Evolutionary conservation across 2,888 invertebrate genomes (phyloP), one percentile per base, ranked within the genome.

Genomic region (Deilephila elpenor): DNA sequence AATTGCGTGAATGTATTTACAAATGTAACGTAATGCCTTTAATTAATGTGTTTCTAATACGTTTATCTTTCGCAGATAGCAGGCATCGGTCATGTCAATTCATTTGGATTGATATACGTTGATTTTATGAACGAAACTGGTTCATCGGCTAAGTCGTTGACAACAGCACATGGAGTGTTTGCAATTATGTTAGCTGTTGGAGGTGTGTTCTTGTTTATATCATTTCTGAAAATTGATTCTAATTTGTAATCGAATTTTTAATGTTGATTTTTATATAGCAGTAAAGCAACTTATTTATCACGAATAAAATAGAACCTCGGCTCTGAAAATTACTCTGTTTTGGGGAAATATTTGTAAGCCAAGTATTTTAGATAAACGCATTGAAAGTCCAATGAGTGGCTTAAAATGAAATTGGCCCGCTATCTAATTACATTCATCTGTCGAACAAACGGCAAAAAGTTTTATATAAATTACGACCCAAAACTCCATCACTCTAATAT

Each of bases 21-120:
- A 1, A 59, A 6, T 67, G n/a, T 59, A 56, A 34, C 34, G 32
- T 56, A 61, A 20, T 53, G 20, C 53, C n/a, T 29, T 53, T 64
- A 71, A 53, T 70, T 56, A 20, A 34, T 64, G 29, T 34, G 70
- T 25, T 59, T 71, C 51, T 56, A 59, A 37, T 72, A 32, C 25
- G 17, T 64, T 44, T 32, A 29, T 71, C 17, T 70, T 80, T 91
- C 90, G 74, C 83, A 96, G 96, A 91, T 96, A 37, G 95, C 95
- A 1, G 95, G 95, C 4, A 93, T 96, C 19, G 95, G 96, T 0
- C 96, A 96, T 70, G 88, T 95, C n/a, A 93, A 95, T 71, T 96
- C 96, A 0, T 96, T 96, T 80, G 96, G 96, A 0, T 88, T 96
- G 32, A 92, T 94, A 67, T 94, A 93, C 79, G 90, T 91, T 77